These are phyloP conservation scores for Eudasyphora cyanicolor DNA, from an alignment of 2,888 invertebrate species.

Conservation along the genomic window DNA sequence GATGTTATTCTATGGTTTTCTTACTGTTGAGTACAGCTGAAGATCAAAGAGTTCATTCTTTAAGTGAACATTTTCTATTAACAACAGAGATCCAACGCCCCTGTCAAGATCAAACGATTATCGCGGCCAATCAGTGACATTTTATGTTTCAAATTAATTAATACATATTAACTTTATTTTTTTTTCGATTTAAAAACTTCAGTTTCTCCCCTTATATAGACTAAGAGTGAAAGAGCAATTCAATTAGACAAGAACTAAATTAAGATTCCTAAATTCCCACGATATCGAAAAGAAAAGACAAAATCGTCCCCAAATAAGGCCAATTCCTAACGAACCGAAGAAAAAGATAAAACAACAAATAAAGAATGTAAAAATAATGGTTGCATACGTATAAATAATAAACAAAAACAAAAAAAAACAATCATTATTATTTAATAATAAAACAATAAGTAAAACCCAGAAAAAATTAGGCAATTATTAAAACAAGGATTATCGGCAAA, in stretches of 20 bases:
- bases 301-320: slow-evolving; percentile 10
- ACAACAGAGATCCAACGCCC: no score
- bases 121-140: background rate
- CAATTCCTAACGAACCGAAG: slow-evolving; percentile 44
- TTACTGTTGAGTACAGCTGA: no score
- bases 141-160: background rate
- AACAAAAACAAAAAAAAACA: slow-evolving; percentile 39
- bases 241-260: background rate
- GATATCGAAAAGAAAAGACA: slow-evolving; percentile 44
- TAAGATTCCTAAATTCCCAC: slow-evolving; percentile 23
- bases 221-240: background rate
- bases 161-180: background rate
- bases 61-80: no score
- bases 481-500: slow-evolving; percentile 31
- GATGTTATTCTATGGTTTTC: no score
- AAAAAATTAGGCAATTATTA: slow-evolving; percentile 42
- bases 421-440: slow-evolving; percentile 38
- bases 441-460: slow-evolving; percentile 23
- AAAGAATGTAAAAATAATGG: slow-evolving; percentile 29
- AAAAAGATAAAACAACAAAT: slow-evolving; percentile 42
- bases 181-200: background rate
- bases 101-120: no score
- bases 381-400: slow-evolving; percentile 37
- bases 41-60: no score
- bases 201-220: background rate